phyloP scores from a whole-genome alignment of 2,797 vertebrate genomes.

The Coluber constrictor region DNA sequence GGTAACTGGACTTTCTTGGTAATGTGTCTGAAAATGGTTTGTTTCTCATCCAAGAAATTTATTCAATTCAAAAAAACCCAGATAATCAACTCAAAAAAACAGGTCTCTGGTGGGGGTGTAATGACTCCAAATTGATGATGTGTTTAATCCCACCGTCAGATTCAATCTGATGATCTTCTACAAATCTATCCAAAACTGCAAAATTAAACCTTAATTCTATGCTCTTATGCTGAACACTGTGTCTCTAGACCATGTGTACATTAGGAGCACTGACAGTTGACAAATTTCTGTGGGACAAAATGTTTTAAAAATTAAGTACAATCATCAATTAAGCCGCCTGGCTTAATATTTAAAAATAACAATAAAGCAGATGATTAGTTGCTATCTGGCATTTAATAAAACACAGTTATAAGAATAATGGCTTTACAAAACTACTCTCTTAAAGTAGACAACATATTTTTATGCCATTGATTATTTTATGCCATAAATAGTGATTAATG shows the following conservation, averaged over 20 bases:
- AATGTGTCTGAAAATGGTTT: background rate
- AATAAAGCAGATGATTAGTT: constrained; percentile 54
- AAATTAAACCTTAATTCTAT: constrained; percentile 62
- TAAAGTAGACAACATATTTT: constrained; percentile 50
- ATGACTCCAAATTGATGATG: background rate
- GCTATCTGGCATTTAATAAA: constrained; percentile 63
- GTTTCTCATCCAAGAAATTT: background rate
- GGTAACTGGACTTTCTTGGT: background rate
- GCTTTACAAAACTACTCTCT: constrained; percentile 45
- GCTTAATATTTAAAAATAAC: constrained; percentile 45
- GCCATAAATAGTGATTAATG: constrained; percentile 48
- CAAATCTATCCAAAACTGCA: background rate
- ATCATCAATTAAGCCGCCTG: constrained; percentile 65
- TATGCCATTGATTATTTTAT: constrained; percentile 46
- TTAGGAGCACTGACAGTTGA: constrained; percentile 60
- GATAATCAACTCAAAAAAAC: background rate
- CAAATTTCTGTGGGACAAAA: constrained; percentile 65
- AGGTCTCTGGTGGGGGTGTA: background rate
- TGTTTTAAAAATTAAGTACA: constrained; percentile 70
- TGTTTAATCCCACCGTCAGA: background rate
- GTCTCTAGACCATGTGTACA: constrained; percentile 55
- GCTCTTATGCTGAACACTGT: constrained; percentile 49
- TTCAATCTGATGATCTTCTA: background rate
- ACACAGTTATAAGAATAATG: constrained; percentile 59
- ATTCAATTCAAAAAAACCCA: background rate